Evolutionary conservation across 2,113 vertebrate species (phyloP).

Genomic region (Anarhynchus alexandrinus): DNA sequence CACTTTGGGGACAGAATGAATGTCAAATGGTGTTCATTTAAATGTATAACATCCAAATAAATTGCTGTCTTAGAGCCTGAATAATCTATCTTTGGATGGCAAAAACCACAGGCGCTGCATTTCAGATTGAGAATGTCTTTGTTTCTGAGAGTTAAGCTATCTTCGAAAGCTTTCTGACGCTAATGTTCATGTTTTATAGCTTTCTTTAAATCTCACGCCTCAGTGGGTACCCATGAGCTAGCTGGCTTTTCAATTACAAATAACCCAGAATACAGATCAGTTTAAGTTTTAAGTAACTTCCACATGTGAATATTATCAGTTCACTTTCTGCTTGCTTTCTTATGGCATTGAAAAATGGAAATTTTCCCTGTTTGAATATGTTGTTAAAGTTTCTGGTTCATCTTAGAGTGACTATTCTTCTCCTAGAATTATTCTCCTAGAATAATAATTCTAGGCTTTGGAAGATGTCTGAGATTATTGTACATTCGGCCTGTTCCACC

Average conservation of each 20-base stretch:
- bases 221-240: not conserved
- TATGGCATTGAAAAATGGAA: not conserved
- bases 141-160: not conserved
- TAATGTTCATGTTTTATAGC: not conserved
- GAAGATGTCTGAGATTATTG: not conserved
- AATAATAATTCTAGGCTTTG: not conserved
- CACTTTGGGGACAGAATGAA: not conserved
- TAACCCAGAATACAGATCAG: not conserved
- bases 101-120: not conserved
- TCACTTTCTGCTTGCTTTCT: not conserved
- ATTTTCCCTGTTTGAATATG: not conserved
- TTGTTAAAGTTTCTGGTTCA: not conserved
- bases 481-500: not conserved
- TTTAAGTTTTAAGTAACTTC: conserved; percentile 17
- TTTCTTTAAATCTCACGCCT: conserved; percentile 3
- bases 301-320: not conserved
- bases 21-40: conserved; percentile 20
- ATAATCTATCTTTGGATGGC: not conserved
- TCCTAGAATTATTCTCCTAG: not conserved
- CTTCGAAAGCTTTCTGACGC: not conserved
- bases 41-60: conserved; percentile 32
- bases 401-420: not conserved
- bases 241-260: conserved; percentile 12
- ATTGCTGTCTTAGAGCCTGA: not conserved
- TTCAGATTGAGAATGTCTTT: not conserved